Evolutionary conservation across 1,140 invertebrate genomes (phyloP).

Genomic region (Mizuhopecten yessoensis): DNA sequence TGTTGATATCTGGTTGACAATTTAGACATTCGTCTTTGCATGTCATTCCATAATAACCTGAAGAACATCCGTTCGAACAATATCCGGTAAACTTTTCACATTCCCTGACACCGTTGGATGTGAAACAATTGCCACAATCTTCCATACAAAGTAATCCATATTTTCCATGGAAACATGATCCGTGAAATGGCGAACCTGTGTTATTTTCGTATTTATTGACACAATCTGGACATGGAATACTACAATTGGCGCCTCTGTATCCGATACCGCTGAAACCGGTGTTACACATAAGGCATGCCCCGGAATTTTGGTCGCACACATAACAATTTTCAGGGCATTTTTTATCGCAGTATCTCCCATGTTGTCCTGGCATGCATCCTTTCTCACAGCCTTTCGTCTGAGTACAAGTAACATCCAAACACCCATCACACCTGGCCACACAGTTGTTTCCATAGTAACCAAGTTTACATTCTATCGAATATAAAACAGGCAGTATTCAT

Average conservation of each 20-base stretch:
- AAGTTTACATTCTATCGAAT: neutral
- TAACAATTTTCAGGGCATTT: constrained; percentile 18
- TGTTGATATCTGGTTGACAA: neutral
- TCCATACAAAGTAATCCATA: neutral
- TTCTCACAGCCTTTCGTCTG: neutral
- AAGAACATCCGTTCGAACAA: neutral
- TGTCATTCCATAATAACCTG: constrained; percentile 15
- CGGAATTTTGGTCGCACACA: neutral
- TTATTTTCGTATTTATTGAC: neutral
- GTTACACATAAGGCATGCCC: neutral
- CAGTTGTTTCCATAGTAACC: neutral
- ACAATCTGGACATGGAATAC: neutral
- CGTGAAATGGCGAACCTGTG: neutral
- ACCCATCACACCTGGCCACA: neutral
- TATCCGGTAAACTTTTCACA: constrained; percentile 17
- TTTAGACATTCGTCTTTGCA: neutral
- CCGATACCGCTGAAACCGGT: neutral
- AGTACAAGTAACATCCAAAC: neutral
- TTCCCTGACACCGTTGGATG: neutral
- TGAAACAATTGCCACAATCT: neutral
- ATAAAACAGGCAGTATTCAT: neutral
- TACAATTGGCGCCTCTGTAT: neutral
- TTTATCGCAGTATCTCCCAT: neutral
- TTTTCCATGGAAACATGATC: neutral
- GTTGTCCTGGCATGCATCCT: neutral